Evolutionary conservation across 2,113 vertebrate genomes (phyloP).

Genomic region (Accipiter cooperii): DNA sequence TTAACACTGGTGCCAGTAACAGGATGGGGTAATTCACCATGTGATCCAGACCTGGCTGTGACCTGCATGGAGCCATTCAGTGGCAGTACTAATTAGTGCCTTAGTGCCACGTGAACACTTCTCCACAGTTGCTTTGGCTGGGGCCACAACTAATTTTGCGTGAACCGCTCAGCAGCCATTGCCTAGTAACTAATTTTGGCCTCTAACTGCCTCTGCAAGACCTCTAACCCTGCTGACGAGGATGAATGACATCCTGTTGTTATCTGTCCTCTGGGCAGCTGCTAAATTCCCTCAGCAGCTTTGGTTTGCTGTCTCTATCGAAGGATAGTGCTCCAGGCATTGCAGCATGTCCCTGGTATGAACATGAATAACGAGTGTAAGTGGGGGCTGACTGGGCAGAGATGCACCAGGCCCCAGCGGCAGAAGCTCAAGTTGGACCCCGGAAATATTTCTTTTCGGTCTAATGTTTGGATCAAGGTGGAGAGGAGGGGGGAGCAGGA

Average conservation of each 20-base stretch:
- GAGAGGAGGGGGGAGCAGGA: neutral
- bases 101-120: neutral
- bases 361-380: neutral
- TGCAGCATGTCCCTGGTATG: neutral
- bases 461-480: neutral
- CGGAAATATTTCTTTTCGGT: conserved; percentile 8
- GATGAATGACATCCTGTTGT: conserved; percentile 43
- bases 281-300: neutral
- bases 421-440: neutral
- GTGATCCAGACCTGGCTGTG: neutral
- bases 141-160: neutral
- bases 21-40: neutral
- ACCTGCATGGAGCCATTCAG: neutral
- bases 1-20: neutral
- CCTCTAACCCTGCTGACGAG: neutral
- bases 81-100: neutral
- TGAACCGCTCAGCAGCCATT: neutral
- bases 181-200: neutral
- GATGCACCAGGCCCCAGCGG: neutral
- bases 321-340: neutral
- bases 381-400: neutral
- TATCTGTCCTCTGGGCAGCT: conserved; percentile 7
- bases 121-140: neutral
- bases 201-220: neutral
- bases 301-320: neutral